A percentile compares a stretch with the other conserved stretches of the same genome.
Evolutionary conservation across 2,113 vertebrate species (phyloP).

Genomic region (Oryzias javanicus): DNA sequence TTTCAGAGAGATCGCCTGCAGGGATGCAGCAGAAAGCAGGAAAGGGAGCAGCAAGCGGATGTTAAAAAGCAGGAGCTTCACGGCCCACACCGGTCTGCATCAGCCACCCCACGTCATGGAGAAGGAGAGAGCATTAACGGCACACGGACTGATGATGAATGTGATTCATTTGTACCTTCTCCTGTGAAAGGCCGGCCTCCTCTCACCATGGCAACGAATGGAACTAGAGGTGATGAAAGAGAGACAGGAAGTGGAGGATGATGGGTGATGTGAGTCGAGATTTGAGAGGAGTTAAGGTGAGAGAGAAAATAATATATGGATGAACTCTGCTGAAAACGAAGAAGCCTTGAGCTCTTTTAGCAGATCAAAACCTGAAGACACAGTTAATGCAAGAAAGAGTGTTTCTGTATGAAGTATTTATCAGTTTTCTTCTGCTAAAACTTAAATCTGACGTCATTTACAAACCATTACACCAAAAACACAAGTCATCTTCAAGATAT

Average conservation of each 20-base stretch:
- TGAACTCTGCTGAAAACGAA: constrained; percentile 11
- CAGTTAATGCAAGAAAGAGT: too few relatives aligned
- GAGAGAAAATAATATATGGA: constrained; percentile 26
- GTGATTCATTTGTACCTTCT: constrained; percentile 85
- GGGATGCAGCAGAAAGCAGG: constrained; percentile 35
- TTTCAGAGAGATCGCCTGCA: constrained; percentile 24
- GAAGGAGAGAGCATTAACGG: constrained; percentile 23
- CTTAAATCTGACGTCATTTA: too few relatives aligned
- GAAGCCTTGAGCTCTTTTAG: not conserved
- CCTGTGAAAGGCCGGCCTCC: constrained; percentile 90
- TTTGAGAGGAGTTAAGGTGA: constrained; percentile 21
- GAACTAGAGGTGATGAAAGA: constrained; percentile 82
- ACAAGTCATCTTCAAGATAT: too few relatives aligned
- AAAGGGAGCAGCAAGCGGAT: constrained; percentile 25
- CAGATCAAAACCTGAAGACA: not conserved
- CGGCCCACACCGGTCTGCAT: constrained; percentile 16
- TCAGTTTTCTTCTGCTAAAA: too few relatives aligned
- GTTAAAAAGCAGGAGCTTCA: constrained; percentile 12
- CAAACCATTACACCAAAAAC: too few relatives aligned
- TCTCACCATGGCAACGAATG: constrained; percentile 83
- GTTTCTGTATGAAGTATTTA: too few relatives aligned
- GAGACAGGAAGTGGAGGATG: constrained; percentile 77
- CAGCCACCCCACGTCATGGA: constrained; percentile 8
- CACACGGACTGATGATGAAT: constrained; percentile 24
- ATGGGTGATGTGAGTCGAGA: constrained; percentile 42